A percentile compares a stretch with the other conserved stretches of the same genome.
Conservation (phyloP, 1,140 invertebrate genomes). For the Hydropsyche tenuis region DNA sequence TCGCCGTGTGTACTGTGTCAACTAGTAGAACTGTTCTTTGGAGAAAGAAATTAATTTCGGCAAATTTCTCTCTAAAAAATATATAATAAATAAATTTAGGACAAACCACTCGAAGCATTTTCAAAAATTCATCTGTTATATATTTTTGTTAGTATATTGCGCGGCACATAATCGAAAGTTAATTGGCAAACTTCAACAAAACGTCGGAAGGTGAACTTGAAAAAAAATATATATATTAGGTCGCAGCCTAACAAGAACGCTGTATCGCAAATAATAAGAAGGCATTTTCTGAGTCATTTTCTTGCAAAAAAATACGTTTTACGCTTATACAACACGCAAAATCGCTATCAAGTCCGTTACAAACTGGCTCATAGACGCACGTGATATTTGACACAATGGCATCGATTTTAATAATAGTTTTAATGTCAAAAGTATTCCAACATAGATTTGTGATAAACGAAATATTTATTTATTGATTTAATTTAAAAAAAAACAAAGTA, state of each 20-base stretch:
- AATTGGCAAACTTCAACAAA: constrained; percentile 14
- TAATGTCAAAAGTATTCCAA: too few species aligned
- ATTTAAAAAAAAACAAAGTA: too few species aligned
- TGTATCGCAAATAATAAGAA: not conserved
- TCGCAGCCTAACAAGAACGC: not conserved
- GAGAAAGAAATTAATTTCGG: not conserved
- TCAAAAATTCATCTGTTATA: not conserved
- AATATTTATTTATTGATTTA: too few species aligned
- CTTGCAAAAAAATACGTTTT: not conserved
- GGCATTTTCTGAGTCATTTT: not conserved
- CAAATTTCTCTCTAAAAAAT: not conserved
- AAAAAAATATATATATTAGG: constrained; percentile 5
- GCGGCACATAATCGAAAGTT: constrained; percentile 2
- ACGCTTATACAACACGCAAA: too few species aligned
- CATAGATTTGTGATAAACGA: too few species aligned
- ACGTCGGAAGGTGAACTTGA: not conserved
- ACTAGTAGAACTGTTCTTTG: constrained; percentile 1
- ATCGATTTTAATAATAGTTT: too few species aligned
- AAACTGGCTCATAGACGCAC: too few species aligned
- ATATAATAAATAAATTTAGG: not conserved
- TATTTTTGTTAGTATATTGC: not conserved
- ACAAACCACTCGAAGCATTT: not conserved
- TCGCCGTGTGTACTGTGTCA: not conserved
- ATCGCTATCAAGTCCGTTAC: too few species aligned
- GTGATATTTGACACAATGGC: too few species aligned